Base-by-base conservation (phyloP, 2,888 invertebrate species). In the Auanema freiburgensis region DNA sequence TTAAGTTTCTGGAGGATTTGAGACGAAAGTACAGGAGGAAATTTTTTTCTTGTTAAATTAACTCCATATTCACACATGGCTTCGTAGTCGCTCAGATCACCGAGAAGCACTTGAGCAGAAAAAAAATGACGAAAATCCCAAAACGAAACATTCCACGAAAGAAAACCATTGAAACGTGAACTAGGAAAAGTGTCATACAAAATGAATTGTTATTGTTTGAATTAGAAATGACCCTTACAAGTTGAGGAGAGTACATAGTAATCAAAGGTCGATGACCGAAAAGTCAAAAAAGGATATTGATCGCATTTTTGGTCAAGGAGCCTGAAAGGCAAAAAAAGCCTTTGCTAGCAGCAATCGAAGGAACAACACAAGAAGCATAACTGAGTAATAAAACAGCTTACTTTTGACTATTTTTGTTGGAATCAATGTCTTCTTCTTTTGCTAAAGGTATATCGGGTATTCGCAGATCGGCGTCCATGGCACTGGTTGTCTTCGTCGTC, bases 381-480 rank as follows among this genome's bases (percentile, higher is more conserved):
- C 46, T 46, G 21, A 46, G 3, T 46, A 33, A 14, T 25, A 6
- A 59, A 43, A 33, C n/a, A 57, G 56, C 65, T 61, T 21, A 65
- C 65, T 33, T 54, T 42, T 68, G 65, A 46, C 66, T 63, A 60
- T 67, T 69, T 46, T 59, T 61, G 53, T 69, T 69, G 54, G 63
- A 66, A 59, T 74, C 73, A 25, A 65, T 76, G 58, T 76, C 72
- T 50, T 79, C 79, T 43, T 67, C 61, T 41, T 63, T 61, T 16
- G 80, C 80, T 58, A 80, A 66, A 11, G 80, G 80, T 57, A 79
- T 78, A 62, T 78, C 76, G 53, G 78, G 78, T 55, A 78, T 74
- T 53, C 72, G 66, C 55, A 78, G 65, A 54, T 76, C 76, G 57
- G 70, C 67, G 52, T 71, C 69, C 23, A 71, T 71, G 67, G 69